These are phyloP conservation scores for Amphibalanus amphitrite DNA, from an alignment of 1,140 invertebrate genomes.

Conservation along the genomic window DNA sequence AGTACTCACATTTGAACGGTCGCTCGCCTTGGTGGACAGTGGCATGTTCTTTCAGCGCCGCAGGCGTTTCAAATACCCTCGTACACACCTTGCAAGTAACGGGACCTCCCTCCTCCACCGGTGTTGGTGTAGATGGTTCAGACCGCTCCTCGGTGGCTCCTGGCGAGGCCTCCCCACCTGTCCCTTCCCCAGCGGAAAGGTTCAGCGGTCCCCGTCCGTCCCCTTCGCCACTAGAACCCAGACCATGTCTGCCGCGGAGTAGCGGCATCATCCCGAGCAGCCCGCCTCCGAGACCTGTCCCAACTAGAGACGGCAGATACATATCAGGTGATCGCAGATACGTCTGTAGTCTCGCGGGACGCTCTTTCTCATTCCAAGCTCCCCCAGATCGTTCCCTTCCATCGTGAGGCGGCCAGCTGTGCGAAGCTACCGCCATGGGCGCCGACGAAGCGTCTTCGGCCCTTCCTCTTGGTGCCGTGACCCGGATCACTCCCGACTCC, in stretches of 20 bases:
- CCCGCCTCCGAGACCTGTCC: neutral
- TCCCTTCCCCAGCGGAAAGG: neutral
- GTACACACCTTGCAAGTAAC: neutral
- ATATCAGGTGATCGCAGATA: too few relatives aligned
- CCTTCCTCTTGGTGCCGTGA: neutral
- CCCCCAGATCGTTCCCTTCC: neutral
- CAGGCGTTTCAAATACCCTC: neutral
- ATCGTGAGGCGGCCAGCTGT: neutral
- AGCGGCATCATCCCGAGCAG: neutral
- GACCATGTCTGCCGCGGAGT: too few relatives aligned
- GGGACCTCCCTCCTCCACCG: neutral
- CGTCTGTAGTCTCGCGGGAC: too few relatives aligned
- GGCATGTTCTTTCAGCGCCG: neutral
- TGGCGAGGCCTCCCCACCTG: neutral
- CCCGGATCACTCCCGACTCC: neutral
- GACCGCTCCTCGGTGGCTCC: neutral
- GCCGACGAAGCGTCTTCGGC: neutral
- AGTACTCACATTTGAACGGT: neutral
- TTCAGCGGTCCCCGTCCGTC: neutral
- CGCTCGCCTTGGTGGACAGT: neutral
- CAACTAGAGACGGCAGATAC: too few relatives aligned
- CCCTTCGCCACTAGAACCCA: neutral
- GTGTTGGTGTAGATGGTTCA: neutral
- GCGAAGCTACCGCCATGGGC: neutral
- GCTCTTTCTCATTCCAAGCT: too few relatives aligned